Percentiles rank a stretch among this genome's conserved stretches.
phyloP scores from a whole-genome alignment of 2,113 vertebrate genomes.

The Balaeniceps rex region DNA sequence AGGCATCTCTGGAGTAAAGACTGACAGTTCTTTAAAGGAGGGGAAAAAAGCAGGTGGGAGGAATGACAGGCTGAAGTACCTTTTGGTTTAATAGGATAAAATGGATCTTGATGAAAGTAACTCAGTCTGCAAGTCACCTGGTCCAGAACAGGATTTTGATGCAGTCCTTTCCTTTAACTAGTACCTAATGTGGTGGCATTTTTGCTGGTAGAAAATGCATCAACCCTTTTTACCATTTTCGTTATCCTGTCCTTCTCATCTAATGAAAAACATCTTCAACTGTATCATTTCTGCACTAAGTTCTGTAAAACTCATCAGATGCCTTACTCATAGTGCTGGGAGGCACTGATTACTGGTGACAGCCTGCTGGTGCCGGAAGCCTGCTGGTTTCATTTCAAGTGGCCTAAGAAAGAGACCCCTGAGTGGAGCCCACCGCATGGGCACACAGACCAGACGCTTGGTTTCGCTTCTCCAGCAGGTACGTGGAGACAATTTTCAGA shows the following conservation, averaged over 20 bases:
- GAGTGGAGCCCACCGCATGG: rapidly evolving
- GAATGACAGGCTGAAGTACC: conserved; percentile 15
- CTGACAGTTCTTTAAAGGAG: conserved; percentile 49
- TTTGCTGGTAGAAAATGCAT: not conserved
- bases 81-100: conserved; percentile 13
- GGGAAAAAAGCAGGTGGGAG: not conserved
- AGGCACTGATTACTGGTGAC: not conserved
- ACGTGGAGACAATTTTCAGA: not conserved
- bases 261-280: not conserved
- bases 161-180: not conserved
- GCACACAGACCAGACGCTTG: not conserved
- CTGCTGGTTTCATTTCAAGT: rapidly evolving
- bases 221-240: not conserved
- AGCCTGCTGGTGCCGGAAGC: too few species aligned
- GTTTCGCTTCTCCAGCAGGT: not conserved
- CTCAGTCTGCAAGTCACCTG: not conserved
- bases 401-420: not conserved
- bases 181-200: not conserved
- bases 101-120: not conserved
- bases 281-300: not conserved
- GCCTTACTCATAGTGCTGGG: not conserved
- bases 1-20: conserved; percentile 43
- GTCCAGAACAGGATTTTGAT: not conserved
- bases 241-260: not conserved
- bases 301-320: not conserved